Evolutionary conservation across 2,797 vertebrate species (phyloP).

Genomic region (Taeniopygia guttata): DNA sequence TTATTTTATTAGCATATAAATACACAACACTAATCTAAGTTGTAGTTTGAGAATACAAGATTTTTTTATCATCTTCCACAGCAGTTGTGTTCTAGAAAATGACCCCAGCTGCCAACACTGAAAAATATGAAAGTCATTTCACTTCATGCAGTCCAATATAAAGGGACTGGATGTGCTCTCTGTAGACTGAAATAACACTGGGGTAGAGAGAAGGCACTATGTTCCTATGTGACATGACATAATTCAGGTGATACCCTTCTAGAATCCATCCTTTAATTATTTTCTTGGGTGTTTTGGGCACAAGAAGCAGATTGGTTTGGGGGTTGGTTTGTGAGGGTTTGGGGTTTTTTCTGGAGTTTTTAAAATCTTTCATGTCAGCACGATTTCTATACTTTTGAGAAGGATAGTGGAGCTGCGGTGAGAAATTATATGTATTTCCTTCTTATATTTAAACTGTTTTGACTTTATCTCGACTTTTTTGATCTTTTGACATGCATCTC

Average conservation of each 20-base stretch:
- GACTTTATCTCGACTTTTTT: background rate
- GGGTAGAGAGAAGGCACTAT: background rate
- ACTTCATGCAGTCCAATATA: background rate
- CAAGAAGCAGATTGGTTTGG: background rate
- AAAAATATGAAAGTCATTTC: background rate
- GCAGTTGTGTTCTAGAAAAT: background rate
- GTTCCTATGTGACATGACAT: background rate
- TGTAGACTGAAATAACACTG: background rate
- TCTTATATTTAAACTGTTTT: background rate
- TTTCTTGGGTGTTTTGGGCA: background rate
- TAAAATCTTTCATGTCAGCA: background rate
- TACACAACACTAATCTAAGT: background rate
- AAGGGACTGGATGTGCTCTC: background rate
- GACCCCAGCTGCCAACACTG: fast-evolving
- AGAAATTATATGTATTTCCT: background rate
- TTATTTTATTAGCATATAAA: background rate
- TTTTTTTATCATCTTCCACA: background rate
- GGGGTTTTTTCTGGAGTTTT: fast-evolving
- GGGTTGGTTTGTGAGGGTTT: background rate
- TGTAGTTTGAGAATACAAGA: background rate
- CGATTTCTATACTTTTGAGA: background rate
- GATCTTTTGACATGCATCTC: constrained; percentile 2
- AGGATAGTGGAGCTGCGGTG: background rate
- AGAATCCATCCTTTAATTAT: background rate
- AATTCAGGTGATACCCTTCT: background rate